Evolutionary conservation across 2,797 vertebrate species (phyloP), one percentile per base, ranked within the genome.

Genomic region (Eulemur albifrons): DNA sequence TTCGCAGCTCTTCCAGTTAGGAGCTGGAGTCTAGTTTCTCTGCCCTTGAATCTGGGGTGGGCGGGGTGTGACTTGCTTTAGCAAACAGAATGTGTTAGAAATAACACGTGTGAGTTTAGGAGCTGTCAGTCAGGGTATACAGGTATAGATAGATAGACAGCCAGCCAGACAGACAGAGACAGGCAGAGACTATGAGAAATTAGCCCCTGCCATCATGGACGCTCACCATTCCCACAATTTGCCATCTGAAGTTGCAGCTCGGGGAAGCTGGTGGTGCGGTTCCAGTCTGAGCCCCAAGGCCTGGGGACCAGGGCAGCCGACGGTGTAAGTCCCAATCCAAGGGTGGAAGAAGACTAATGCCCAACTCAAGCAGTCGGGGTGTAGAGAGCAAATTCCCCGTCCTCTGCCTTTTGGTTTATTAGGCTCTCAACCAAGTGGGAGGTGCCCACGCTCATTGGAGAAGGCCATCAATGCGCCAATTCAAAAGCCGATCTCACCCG

Each of bases 231-330:
- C 30, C 27, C 57, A 4, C 4, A 8, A 0, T 40, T 54, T n/a
- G 35, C n/a, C 7, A 0, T 18, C 59, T 52, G 48, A 27, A 32
- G 50, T 57, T 89, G 70, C 59, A 13, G 12, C 30, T 52, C 43
- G 3, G 25, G 23, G 35, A 5, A 30, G 27, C 35, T 0, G 0
- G 23, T 17, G n/a, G 38, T 5, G 7, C 18, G 2, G 17, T 17
- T 81, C 50, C 50, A 30, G 65, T 38, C 21, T 32, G 4, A 10
- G 54, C 6, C 35, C 52, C 17, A 14, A 69, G 11, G 12, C 40
- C 61, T 2, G 27, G 59, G 72, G 48, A 67, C 7, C 48, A 5
- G 17, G 14, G 45, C 20, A 63, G 61, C 25, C 2, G 0, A 15
- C 1, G 0, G 21, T 4, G 17, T 11, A 2, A 30, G 12, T 12